These are phyloP conservation scores for Melitaea cinxia DNA, from an alignment of 1,140 invertebrate genomes.

Conservation along the genomic window DNA sequence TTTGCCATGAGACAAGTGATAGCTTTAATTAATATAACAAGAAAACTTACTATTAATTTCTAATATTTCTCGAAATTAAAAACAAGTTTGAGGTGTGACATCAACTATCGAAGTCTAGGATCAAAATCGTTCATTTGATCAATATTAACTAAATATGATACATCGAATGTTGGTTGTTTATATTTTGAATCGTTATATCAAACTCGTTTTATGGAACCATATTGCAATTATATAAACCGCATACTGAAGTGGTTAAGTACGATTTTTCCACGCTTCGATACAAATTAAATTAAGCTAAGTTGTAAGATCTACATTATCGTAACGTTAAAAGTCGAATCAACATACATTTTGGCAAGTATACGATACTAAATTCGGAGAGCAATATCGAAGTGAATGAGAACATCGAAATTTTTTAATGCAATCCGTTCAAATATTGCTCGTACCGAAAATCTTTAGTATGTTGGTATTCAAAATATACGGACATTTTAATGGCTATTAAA, in stretches of 20 bases:
- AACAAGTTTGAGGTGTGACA: constrained; percentile 21
- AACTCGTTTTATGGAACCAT: neutral
- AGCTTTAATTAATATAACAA: constrained; percentile 16
- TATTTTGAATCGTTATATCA: neutral
- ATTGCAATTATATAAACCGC: neutral
- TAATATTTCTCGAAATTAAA: constrained; percentile 34
- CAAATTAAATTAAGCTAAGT: constrained; percentile 16
- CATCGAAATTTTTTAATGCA: constrained; percentile 37
- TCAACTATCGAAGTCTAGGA: too few species aligned
- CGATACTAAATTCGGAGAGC: constrained; percentile 7
- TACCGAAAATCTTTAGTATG: constrained; percentile 33
- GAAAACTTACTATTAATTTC: constrained; percentile 28
- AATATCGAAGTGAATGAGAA: constrained; percentile 10
- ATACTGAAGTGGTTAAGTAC: neutral
- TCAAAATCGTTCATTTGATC: too few species aligned
- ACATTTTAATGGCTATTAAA: constrained; percentile 46
- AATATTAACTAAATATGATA: constrained; percentile 1
- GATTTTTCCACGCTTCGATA: constrained; percentile 5
- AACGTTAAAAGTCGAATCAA: constrained; percentile 12
- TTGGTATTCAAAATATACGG: constrained; percentile 37
- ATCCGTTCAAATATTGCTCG: constrained; percentile 25
- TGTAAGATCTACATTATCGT: constrained; percentile 22
- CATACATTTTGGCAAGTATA: constrained; percentile 19
- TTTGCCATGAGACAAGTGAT: constrained; percentile 14
- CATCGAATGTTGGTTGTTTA: neutral